These are phyloP conservation scores for Crepidodera aurea DNA, from an alignment of 2,888 invertebrate species.

Conservation along the genomic window DNA sequence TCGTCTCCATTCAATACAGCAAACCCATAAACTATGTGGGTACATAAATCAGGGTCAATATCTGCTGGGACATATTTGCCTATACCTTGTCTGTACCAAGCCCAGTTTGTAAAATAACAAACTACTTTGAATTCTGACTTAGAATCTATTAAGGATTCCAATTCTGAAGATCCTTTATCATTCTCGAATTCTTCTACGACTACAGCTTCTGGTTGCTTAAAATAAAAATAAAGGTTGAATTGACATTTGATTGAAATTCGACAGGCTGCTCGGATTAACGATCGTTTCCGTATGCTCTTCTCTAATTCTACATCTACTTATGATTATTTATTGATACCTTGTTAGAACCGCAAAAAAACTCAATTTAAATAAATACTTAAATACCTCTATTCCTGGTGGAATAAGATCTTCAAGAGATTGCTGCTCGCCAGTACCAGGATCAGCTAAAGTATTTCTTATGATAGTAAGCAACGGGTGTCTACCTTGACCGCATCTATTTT, in stretches of 20 bases:
- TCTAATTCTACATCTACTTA: too few species aligned
- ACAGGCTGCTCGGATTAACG: too few species aligned
- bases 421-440: constrained; percentile 54
- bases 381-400: constrained; percentile 24
- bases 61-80: constrained; percentile 85
- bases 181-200: constrained; percentile 40
- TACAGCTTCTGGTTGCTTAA: constrained; percentile 24
- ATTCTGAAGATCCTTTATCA: too few species aligned
- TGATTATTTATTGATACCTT: too few species aligned
- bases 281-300: too few species aligned
- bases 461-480: constrained; percentile 80
- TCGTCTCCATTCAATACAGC: constrained; percentile 82
- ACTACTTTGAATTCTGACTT: constrained; percentile 74
- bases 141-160: constrained; percentile 47
- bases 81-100: constrained; percentile 86
- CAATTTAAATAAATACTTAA: background rate
- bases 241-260: too few species aligned
- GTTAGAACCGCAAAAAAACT: background rate
- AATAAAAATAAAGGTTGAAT: too few species aligned
- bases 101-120: constrained; percentile 94
- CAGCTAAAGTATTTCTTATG: constrained; percentile 76
- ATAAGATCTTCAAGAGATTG: constrained; percentile 41
- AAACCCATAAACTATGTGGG: constrained; percentile 92
- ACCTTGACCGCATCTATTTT: constrained; percentile 80
- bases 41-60: constrained; percentile 85